Evolutionary conservation across 2,888 invertebrate species (phyloP), one percentile per base, ranked within the genome.

Genomic region (Erynnis tages): DNA sequence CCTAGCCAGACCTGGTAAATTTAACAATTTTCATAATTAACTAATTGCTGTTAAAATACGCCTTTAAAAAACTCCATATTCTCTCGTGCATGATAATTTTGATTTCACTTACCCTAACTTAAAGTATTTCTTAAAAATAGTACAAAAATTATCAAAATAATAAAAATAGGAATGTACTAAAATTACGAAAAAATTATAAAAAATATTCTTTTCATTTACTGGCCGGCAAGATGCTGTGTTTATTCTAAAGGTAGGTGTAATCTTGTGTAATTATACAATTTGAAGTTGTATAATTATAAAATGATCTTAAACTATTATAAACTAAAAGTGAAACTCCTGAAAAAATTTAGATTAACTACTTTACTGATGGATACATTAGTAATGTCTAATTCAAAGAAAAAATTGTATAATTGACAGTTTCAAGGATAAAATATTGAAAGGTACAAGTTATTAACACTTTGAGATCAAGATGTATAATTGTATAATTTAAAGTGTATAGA

Each of bases 401-500:
- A n/a, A 41, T 16, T 27, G 29, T 30, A 44, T 21, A 32, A 44
- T 32, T 44, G 38, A 38, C 38, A 38, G 21, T 45, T 34, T 35
- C 14, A 34, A 25, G 16, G 21, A 23, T 16, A 25, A 21, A 14
- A 23, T 23, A 32, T 0, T n/a, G 0, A 19, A 37, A 37, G 11
- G 11, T 2, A 2, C 17, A 10, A 35, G 2, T n/a, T 19, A 5
- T 11, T 7, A 43, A 19, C 11, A 43, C 11, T 37, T 40, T 49
- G 48, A 49, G 48, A 49, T 49, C 48, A 49, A 40, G 14, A 48
- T 32, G 11, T 49, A 40, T 40, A 49, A 40, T 49, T 49, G n/a
- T n/a, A n/a, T 40, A 19, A 49, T 34, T 27, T 40, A 23, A 29
- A 30, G 14, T 48, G 32, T 40, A 32, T 40, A 40, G 40, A 49